Evolutionary conservation across 2,113 vertebrate species (phyloP).

Genomic region (Oxyura jamaicensis): DNA sequence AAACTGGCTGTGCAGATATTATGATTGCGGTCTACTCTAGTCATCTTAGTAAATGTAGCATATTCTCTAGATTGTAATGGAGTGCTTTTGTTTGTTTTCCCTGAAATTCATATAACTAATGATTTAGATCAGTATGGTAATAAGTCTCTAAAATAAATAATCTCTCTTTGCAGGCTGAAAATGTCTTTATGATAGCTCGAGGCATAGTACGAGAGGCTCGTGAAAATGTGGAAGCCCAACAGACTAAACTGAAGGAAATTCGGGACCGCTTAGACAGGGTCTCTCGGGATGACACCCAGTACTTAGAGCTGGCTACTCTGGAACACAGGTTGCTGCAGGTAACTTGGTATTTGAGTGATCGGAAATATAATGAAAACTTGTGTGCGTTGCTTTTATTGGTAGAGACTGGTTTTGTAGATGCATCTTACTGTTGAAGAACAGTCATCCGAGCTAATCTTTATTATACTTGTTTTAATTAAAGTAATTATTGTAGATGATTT

Average conservation of each 20-base stretch:
- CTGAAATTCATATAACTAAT: not conserved
- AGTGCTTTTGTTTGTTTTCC: not conserved
- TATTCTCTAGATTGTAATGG: not conserved
- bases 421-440: not conserved
- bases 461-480: not conserved
- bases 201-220: conserved; percentile 91
- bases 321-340: conserved; percentile 97
- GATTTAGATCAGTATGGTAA: not conserved
- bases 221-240: conserved; percentile 84
- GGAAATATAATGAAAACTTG: not conserved
- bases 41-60: not conserved
- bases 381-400: not conserved
- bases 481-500: not conserved
- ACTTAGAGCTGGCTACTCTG: conserved; percentile 91
- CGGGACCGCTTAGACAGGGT: conserved; percentile 92
- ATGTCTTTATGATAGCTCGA: conserved; percentile 93
- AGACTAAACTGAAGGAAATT: conserved; percentile 89
- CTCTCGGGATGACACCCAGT: conserved; percentile 91
- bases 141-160: conserved; percentile 7
- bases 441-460: not conserved
- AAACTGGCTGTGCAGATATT: not conserved
- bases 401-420: not conserved
- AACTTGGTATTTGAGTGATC: not conserved
- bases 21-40: not conserved
- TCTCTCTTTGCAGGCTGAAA: conserved; percentile 84